Evolutionary conservation across 2,888 invertebrate species (phyloP).

Genomic region (Ashinkailepas kermadecensis): DNA sequence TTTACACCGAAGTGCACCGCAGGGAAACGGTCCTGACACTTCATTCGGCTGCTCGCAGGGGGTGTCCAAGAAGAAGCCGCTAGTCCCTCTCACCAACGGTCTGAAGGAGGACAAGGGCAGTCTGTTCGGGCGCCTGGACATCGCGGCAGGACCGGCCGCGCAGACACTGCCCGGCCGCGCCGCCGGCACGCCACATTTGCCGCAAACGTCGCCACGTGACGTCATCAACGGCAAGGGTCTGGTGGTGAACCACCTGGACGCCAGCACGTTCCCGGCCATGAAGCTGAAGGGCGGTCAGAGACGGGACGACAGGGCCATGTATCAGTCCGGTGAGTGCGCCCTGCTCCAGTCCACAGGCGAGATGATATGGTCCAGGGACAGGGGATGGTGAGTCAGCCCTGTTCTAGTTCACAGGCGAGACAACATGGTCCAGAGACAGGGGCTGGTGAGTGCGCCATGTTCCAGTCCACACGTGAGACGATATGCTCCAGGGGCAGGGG

Average conservation of each 20-base stretch:
- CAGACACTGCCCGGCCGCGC: constrained; percentile 7
- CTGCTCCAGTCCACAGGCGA: background rate
- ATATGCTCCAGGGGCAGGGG: too few relatives aligned
- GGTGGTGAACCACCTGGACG: constrained; percentile 10
- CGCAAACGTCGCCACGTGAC: background rate
- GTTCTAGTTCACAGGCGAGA: too few relatives aligned
- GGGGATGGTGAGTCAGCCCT: too few relatives aligned
- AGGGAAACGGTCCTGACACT: too few relatives aligned
- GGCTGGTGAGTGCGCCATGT: background rate
- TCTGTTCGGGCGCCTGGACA: constrained; percentile 32
- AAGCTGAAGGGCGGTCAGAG: background rate
- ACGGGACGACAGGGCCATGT: background rate
- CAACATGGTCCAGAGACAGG: too few relatives aligned
- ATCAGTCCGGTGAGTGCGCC: background rate
- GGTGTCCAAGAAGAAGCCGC: constrained; percentile 31
- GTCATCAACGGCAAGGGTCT: constrained; percentile 9
- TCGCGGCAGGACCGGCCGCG: constrained; percentile 31
- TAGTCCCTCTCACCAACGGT: constrained; percentile 30
- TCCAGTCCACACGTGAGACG: too few relatives aligned
- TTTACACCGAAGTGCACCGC: too few relatives aligned
- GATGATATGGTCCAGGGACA: too few relatives aligned
- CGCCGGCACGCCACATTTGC: background rate
- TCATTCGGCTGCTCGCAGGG: background rate
- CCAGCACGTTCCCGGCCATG: constrained; percentile 17
- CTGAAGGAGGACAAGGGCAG: constrained; percentile 31